These are phyloP conservation scores for Uria lomvia DNA, from an alignment of 2,113 vertebrate species.

Conservation along the genomic window DNA sequence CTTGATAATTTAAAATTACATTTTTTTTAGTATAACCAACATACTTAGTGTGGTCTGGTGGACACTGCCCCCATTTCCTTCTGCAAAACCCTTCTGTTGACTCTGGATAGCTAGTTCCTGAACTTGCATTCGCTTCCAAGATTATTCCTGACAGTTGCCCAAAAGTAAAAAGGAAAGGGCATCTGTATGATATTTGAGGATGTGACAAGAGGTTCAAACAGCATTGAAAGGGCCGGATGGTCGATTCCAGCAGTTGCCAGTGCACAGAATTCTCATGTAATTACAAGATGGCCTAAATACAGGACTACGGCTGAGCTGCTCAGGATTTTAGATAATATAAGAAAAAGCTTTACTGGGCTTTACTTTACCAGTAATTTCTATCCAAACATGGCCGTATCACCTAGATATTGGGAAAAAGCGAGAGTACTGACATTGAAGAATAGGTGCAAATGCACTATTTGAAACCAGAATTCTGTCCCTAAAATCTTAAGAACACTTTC, in stretches of 20 bases:
- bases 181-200: constrained; percentile 57
- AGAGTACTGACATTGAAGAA: background rate
- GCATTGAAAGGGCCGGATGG: constrained; percentile 41
- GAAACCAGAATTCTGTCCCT: background rate
- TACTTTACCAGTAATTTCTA: background rate
- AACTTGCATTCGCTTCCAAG: background rate
- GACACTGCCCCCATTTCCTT: background rate
- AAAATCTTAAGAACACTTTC: background rate
- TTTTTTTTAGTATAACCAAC: background rate
- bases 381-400: background rate
- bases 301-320: constrained; percentile 20
- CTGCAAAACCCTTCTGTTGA: background rate
- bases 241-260: constrained; percentile 19
- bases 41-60: background rate
- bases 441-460: background rate
- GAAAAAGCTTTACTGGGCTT: constrained; percentile 17
- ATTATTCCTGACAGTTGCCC: constrained; percentile 54
- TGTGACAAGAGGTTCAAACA: constrained; percentile 53
- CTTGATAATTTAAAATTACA: background rate
- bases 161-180: constrained; percentile 37
- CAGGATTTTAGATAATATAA: constrained; percentile 2
- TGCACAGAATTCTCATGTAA: constrained; percentile 23
- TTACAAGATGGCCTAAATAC: constrained; percentile 57
- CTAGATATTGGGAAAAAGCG: background rate
- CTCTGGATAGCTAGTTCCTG: background rate